These are phyloP conservation scores for Mallotus villosus DNA, from an alignment of 2,797 vertebrate species.

Conservation along the genomic window DNA sequence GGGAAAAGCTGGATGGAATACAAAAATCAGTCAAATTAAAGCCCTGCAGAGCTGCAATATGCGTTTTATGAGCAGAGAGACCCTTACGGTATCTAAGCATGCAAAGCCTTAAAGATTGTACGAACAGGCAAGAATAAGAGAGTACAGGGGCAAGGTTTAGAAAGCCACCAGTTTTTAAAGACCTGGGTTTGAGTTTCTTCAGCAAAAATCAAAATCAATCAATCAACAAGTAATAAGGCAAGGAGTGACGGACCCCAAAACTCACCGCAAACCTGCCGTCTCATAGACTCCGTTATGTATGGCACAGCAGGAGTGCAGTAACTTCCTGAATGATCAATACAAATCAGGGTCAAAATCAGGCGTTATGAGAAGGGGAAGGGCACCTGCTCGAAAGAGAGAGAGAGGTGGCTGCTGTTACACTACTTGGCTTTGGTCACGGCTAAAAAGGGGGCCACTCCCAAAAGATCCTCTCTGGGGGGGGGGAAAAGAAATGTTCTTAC, in stretches of 20 bases:
- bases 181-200: constrained; percentile 72
- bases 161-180: constrained; percentile 77
- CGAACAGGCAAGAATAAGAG: constrained; percentile 75
- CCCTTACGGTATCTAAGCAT: constrained; percentile 74
- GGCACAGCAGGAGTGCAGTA: constrained; percentile 86
- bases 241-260: constrained; percentile 73
- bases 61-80: constrained; percentile 68
- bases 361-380: constrained; percentile 53
- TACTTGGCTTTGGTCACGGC: no score
- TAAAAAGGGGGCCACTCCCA: no score
- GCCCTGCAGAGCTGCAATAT: constrained; percentile 65
- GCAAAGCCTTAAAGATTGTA: constrained; percentile 79
- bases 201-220: constrained; percentile 59
- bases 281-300: constrained; percentile 83
- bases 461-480: no score
- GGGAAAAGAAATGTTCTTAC: no score
- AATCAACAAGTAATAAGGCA: constrained; percentile 70
- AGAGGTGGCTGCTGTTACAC: constrained; percentile 42
- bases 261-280: constrained; percentile 87
- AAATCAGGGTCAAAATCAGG: constrained; percentile 78
- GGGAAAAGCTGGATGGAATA: constrained; percentile 8
- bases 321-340: constrained; percentile 86
- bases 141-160: constrained; percentile 74
- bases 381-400: constrained; percentile 52
- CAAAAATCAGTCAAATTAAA: constrained; percentile 44